Evolutionary conservation across 2,888 invertebrate genomes (phyloP), one percentile per base, ranked within the genome.

Genomic region (Coenonympha arcania): DNA sequence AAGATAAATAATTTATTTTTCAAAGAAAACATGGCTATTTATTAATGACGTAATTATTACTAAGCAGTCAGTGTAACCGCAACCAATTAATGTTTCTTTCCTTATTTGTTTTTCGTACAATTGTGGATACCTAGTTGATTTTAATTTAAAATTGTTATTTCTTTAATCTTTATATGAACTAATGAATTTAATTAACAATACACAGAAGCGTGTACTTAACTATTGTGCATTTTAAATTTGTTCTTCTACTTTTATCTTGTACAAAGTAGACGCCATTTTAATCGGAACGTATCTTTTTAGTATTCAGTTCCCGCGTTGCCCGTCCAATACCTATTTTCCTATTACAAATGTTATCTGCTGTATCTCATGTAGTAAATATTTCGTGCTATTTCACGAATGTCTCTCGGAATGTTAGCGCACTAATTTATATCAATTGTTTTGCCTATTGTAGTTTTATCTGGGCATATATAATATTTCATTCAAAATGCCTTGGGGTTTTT

Each of bases 241-340:
- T n/a, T n/a, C n/a, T n/a, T n/a, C n/a, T n/a, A n/a, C n/a, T n/a
- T n/a, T n/a, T n/a, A n/a, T n/a, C n/a, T n/a, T n/a, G n/a, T n/a
- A 33, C 43, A 43, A 16, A 43, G 31, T 33, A 43, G 30, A 15
- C 33, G 16, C 28, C 36, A 45, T 52, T 54, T 56, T 60, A 56
- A 56, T 63, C 47, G 48, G 56, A 58, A 56, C 51, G 56, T 58
- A 60, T 55, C 61, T 65, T 66, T 62, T 68, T 66, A 68, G 67
- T 68, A 71, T 68, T 69, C 64, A 59, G 59, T 53, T 56, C 59
- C 58, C 63, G 65, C 58, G 56, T 55, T 55, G 58, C 59, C 51
- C 60, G 58, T 62, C 60, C 64, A 58, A 65, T 64, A 64, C 56
- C 62, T 60, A 61, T 64, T 69, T 64, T 51, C 64, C 58, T 62